Conservation (phyloP, 1,140 invertebrate species). For the Drosophila dunni region DNA sequence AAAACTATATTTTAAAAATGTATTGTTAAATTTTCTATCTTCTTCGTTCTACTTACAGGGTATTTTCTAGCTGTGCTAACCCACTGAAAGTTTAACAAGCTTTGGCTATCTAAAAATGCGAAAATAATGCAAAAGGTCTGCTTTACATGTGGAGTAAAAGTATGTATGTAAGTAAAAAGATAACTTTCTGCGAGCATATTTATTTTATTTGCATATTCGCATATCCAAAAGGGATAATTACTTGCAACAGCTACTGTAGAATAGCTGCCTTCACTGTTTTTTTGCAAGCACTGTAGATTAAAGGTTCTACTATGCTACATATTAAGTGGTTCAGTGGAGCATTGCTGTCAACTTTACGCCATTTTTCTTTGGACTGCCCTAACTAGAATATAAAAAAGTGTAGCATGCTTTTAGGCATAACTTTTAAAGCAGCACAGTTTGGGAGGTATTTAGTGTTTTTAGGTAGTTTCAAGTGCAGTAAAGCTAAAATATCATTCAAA, state of each 20-base stretch:
- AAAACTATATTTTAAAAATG: no score
- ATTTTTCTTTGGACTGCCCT: not conserved
- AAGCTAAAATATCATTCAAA: no score
- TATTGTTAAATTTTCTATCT: no score
- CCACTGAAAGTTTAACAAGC: not conserved
- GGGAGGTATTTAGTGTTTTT: not conserved
- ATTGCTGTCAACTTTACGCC: not conserved
- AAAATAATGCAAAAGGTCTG: constrained; percentile 61
- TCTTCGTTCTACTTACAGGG: no score
- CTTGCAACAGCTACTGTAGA: constrained; percentile 20
- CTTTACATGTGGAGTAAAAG: constrained; percentile 20
- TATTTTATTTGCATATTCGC: constrained; percentile 45
- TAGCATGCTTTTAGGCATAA: constrained; percentile 55
- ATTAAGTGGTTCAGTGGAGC: constrained; percentile 26
- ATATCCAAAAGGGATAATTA: constrained; percentile 65
- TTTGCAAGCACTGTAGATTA: constrained; percentile 46
- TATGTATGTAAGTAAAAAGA: constrained; percentile 18
- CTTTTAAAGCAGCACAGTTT: not conserved
- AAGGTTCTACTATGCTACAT: constrained; percentile 58
- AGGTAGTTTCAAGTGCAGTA: not conserved
- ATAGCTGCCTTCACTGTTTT: constrained; percentile 16
- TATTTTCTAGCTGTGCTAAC: no score
- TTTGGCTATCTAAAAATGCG: constrained; percentile 67
- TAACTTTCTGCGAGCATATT: constrained; percentile 9
- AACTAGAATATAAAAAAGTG: constrained; percentile 1